phyloP scores from a whole-genome alignment of 2,888 invertebrate genomes.

The Harpalus rubripes region DNA sequence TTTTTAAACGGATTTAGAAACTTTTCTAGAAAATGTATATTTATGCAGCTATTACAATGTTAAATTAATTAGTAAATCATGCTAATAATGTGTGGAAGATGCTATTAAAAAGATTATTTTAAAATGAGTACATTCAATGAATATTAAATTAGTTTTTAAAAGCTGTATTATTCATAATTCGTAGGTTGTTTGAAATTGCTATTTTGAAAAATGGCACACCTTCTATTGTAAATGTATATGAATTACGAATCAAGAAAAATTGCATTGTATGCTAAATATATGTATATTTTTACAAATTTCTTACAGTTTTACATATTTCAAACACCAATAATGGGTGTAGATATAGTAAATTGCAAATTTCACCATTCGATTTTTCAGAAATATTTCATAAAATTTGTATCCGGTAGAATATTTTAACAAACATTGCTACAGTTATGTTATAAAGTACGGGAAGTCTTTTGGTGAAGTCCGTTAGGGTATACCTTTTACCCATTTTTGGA shows the following conservation, averaged over 20 bases:
- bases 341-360: background rate
- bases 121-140: conserved; percentile 1
- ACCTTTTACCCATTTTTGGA: too few species aligned
- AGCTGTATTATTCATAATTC: background rate
- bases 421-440: too few species aligned
- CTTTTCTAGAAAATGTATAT: conserved; percentile 26
- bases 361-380: too few species aligned
- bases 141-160: conserved; percentile 1
- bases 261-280: conserved; percentile 13
- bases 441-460: too few species aligned
- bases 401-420: too few species aligned
- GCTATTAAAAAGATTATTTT: background rate
- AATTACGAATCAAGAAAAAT: background rate
- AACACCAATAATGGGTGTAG: background rate
- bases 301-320: background rate
- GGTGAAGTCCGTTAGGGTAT: too few species aligned
- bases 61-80: conserved; percentile 39
- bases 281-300: background rate
- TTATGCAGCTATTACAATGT: conserved; percentile 15
- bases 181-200: conserved; percentile 16
- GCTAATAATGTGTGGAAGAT: conserved; percentile 22
- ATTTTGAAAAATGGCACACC: conserved; percentile 34
- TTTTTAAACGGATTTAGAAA: conserved; percentile 17
- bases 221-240: conserved; percentile 10
- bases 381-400: too few species aligned